Base-by-base conservation (phyloP, 2,797 vertebrate species). In the Pelodytes ibericus region DNA sequence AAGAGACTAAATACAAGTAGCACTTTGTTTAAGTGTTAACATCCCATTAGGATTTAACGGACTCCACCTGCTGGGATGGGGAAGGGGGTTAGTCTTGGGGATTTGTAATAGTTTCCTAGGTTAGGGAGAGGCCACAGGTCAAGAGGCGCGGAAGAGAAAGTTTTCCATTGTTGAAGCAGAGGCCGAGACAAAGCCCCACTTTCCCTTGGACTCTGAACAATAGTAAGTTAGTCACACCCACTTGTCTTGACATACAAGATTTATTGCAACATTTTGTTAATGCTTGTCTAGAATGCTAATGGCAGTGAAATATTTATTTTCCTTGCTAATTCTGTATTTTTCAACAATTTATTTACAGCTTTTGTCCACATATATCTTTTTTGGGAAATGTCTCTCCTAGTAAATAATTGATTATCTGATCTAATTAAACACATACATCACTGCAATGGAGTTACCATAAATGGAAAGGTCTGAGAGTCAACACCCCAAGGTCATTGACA, bases 41-140 rank as follows among this genome's bases (percentile, higher is more conserved):
- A 60, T 49, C 64, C 51, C 44, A 56, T 33, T 41, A 16, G 57
- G 15, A 51, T 60, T n/a, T 63, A 62, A 24, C 74, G 39, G 6
- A 44, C 65, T 56, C 66, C 74, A 75, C 74, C 74, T 75, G 65
- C 58, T 56, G 44, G 41, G 36, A 66, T 67, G 18, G 7, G 47
- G 13, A 1, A 68, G 13, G 49, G 47, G 65, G 10, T 41, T 31
- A 61, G 41, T 24, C 20, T 31, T n/a, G 18, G 49, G 44, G 41
- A 62, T 36, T 16, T 70, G 65, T 13, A 15, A 25, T 39, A 65
- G 44, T 41, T 68, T 61, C 29, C 57, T 63, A 24, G 58, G 66
- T 75, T 68, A 69, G 22, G 56, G 39, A 44, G 51, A 69, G 44
- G 44, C 47, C 57, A 39, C 41, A 22, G 74, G 65, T 75, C 74